Evolutionary conservation across 2,113 vertebrate species (phyloP).

Genomic region (Sceloporus undulatus): DNA sequence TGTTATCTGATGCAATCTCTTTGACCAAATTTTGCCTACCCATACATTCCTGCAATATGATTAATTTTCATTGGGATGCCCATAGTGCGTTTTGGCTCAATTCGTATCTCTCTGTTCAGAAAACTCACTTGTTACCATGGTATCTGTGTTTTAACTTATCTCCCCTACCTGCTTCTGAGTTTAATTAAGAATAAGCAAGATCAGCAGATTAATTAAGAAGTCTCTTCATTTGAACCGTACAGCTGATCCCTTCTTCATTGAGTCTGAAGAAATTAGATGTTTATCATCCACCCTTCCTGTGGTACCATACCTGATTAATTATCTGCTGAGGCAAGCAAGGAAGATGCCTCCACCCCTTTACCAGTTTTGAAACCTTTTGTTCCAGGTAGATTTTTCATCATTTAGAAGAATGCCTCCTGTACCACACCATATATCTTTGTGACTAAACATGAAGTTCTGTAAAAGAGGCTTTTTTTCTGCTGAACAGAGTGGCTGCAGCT

Average conservation of each 20-base stretch:
- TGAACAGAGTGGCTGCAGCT: too few relatives aligned
- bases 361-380: neutral
- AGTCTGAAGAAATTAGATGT: conserved; percentile 3
- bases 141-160: conserved; percentile 11
- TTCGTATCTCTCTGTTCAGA: conserved; percentile 31
- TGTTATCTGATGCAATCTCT: neutral
- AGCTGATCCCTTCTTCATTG: conserved; percentile 18
- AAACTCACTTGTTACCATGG: neutral
- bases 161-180: conserved; percentile 30
- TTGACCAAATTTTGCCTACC: neutral
- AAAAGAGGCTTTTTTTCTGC: too few relatives aligned
- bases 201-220: conserved; percentile 43
- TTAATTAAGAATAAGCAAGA: conserved; percentile 43
- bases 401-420: neutral
- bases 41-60: neutral
- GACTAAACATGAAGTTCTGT: too few relatives aligned
- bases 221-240: conserved; percentile 31
- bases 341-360: neutral
- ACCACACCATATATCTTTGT: too few relatives aligned
- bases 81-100: neutral
- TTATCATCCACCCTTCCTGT: neutral
- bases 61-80: conserved; percentile 27
- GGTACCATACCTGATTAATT: neutral
- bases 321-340: neutral
- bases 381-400: neutral